These are phyloP conservation scores for Drosophila emarginata DNA, from an alignment of 2,888 invertebrate genomes.

Conservation along the genomic window DNA sequence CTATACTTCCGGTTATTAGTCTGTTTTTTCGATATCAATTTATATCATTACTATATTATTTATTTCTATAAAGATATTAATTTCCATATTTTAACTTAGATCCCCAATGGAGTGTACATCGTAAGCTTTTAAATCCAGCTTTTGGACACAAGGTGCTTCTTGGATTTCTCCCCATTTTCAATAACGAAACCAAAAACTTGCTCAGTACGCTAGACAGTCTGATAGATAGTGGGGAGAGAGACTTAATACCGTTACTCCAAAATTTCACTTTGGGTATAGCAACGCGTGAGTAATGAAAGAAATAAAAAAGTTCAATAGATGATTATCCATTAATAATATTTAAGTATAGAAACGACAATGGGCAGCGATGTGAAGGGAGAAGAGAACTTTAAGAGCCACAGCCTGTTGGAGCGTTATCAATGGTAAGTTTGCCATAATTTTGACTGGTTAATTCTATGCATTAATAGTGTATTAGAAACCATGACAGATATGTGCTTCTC, in stretches of 20 bases:
- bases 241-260: constrained; percentile 71
- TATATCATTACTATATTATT: no score
- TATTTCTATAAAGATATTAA: no score
- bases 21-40: no score
- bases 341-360: constrained; percentile 79
- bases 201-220: constrained; percentile 53
- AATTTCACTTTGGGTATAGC: constrained; percentile 73
- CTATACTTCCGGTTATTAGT: no score
- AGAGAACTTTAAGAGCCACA: constrained; percentile 45
- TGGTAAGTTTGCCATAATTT: constrained; percentile 57
- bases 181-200: constrained; percentile 64
- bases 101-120: constrained; percentile 77
- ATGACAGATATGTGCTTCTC: constrained; percentile 79
- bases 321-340: background rate
- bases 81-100: constrained; percentile 46
- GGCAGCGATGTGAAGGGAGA: constrained; percentile 65
- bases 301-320: background rate
- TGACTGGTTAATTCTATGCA: constrained; percentile 36
- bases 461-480: constrained; percentile 72
- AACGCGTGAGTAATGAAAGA: constrained; percentile 66
- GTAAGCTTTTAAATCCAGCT: constrained; percentile 79
- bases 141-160: constrained; percentile 77
- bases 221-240: constrained; percentile 52
- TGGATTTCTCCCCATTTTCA: constrained; percentile 78
- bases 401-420: constrained; percentile 71